These are phyloP conservation scores for Aradophagus sp. DNA, from an alignment of 1,140 invertebrate species.

Conservation along the genomic window DNA sequence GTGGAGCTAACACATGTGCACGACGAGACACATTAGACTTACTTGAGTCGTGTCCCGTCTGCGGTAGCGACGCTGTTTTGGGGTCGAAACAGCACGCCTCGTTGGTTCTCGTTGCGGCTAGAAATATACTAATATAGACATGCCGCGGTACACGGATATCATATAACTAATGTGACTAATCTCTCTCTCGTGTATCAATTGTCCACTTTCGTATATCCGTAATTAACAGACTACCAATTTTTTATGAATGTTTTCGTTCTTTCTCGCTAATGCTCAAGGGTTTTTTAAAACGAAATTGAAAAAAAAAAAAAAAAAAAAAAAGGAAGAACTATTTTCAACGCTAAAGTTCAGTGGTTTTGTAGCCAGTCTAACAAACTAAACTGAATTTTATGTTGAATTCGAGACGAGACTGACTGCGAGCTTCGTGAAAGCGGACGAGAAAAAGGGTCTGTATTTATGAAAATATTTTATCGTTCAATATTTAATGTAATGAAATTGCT, in stretches of 20 bases:
- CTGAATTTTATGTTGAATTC: constrained; percentile 17
- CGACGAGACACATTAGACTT: constrained; percentile 69
- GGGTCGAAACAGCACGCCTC: constrained; percentile 80
- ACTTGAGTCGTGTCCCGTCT: constrained; percentile 78
- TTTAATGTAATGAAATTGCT: constrained; percentile 1
- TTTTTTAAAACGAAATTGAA: constrained; percentile 1
- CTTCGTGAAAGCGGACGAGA: too few relatives aligned
- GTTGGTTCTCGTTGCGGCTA: constrained; percentile 81
- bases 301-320: constrained; percentile 2
- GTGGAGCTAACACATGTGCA: constrained; percentile 55
- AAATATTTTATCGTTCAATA: not conserved
- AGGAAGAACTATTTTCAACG: constrained; percentile 1
- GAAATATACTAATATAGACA: constrained; percentile 73
- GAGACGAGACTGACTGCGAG: constrained; percentile 28
- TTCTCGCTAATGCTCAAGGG: not conserved
- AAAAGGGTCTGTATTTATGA: too few relatives aligned
- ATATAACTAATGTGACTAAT: constrained; percentile 41
- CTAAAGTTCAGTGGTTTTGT: constrained; percentile 18
- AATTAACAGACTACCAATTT: constrained; percentile 10
- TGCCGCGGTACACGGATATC: constrained; percentile 61
- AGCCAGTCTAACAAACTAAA: constrained; percentile 40
- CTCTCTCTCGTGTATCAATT: constrained; percentile 24
- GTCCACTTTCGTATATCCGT: constrained; percentile 11
- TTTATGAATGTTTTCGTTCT: constrained; percentile 8
- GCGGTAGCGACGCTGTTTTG: constrained; percentile 80